Percentiles rank a stretch among this genome's conserved stretches.
phyloP scores from a whole-genome alignment of 2,888 invertebrate species.

The Drosophila multiciliata region DNA sequence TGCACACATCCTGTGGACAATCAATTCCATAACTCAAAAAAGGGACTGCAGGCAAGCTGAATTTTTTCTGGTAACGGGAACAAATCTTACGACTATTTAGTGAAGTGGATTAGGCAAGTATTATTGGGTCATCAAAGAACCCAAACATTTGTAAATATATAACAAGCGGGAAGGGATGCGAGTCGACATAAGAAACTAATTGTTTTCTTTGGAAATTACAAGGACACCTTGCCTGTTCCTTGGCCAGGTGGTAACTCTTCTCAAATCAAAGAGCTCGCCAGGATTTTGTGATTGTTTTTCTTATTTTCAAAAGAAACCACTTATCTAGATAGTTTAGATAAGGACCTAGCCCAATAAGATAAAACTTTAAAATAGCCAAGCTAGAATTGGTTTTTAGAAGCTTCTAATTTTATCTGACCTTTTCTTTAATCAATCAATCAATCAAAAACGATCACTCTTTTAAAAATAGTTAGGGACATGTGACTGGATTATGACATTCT shows the following conservation, averaged over 20 bases:
- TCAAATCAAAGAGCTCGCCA: neutral
- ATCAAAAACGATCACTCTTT: neutral
- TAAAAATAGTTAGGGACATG: neutral
- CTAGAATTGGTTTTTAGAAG: neutral
- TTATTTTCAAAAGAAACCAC: neutral
- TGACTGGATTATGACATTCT: neutral
- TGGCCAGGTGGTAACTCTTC: neutral
- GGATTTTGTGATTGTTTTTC: too few relatives aligned
- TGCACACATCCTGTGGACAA: too few relatives aligned
- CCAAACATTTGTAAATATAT: neutral
- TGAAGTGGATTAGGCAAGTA: neutral
- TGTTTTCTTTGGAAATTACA: neutral
- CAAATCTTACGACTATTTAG: neutral
- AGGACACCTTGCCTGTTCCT: neutral
- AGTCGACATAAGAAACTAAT: neutral
- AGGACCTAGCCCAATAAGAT: neutral
- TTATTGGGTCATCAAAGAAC: neutral
- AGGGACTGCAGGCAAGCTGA: too few relatives aligned
- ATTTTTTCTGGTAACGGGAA: neutral
- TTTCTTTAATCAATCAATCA: neutral
- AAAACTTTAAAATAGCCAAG: neutral
- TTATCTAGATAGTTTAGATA: too few relatives aligned
- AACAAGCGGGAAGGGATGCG: neutral
- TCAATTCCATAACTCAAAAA: too few relatives aligned
- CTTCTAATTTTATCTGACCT: too few relatives aligned